Percentiles rank a stretch among this genome's conserved stretches.
phyloP scores from a whole-genome alignment of 92 coral and sea anemone genomes.

The Porites rus region DNA sequence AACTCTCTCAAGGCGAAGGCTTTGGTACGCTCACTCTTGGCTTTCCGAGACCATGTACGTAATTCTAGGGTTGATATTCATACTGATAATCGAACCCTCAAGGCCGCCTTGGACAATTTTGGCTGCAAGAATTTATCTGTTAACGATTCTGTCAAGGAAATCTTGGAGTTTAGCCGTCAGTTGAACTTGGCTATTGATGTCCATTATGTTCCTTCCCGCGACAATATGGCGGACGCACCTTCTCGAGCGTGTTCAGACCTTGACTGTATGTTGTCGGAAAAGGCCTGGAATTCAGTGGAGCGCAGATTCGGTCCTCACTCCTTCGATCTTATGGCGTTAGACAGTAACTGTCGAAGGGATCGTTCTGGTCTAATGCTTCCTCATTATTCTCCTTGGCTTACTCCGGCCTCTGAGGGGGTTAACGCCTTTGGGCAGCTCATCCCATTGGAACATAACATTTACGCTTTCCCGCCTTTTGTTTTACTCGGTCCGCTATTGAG shows the following conservation, averaged over 20 bases:
- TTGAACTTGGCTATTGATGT: slow-evolving; percentile 34
- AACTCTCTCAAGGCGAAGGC: slow-evolving; percentile 39
- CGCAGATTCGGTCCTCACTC: slow-evolving; percentile 54
- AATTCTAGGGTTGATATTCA: slow-evolving; percentile 49
- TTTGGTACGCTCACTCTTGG: slow-evolving; percentile 26
- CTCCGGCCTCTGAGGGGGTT: slow-evolving; percentile 39
- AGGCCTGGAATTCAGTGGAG: slow-evolving; percentile 47
- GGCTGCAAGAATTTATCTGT: slow-evolving; percentile 46
- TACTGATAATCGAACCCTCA: slow-evolving; percentile 6
- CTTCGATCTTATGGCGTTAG: slow-evolving; percentile 62
- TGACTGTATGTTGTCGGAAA: slow-evolving; percentile 54
- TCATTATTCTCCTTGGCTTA: slow-evolving; percentile 63
- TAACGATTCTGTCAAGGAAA: too few species aligned
- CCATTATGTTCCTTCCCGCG: slow-evolving; percentile 42
- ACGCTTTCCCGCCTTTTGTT: slow-evolving; percentile 40
- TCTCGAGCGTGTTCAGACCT: slow-evolving; percentile 42
- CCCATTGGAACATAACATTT: slow-evolving; percentile 40
- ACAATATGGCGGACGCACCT: slow-evolving; percentile 49
- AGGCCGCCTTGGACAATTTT: slow-evolving; percentile 29
- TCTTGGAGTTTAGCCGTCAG: neutral
- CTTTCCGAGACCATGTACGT: slow-evolving; percentile 21
- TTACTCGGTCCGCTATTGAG: slow-evolving; percentile 39
- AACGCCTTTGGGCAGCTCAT: slow-evolving; percentile 56
- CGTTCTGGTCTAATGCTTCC: slow-evolving; percentile 8
- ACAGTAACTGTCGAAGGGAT: slow-evolving; percentile 55